These are phyloP conservation scores for Pampusana beccarii DNA, from an alignment of 2,113 vertebrate species.

Conservation along the genomic window DNA sequence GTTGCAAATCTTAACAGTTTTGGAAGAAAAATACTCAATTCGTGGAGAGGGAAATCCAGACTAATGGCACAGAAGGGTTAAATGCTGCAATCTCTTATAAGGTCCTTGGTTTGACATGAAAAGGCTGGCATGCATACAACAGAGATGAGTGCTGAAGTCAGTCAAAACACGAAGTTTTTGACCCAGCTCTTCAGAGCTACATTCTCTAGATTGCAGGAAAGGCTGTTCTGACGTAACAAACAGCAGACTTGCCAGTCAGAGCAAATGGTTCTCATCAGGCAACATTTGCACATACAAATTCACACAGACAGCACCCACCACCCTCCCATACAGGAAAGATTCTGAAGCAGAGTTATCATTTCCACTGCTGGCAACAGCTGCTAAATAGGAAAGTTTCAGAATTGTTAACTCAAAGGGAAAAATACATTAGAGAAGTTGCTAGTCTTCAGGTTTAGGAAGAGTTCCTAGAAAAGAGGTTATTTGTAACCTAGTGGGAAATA, in stretches of 20 bases:
- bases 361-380: background rate
- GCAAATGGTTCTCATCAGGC: background rate
- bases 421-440: background rate
- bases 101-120: background rate
- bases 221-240: background rate
- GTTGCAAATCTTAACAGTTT: background rate
- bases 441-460: constrained; percentile 13
- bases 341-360: background rate
- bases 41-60: constrained; percentile 2
- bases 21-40: background rate
- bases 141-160: background rate
- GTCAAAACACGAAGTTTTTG: background rate
- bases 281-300: background rate
- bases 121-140: background rate
- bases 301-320: background rate
- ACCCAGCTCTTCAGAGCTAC: background rate
- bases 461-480: background rate
- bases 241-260: background rate
- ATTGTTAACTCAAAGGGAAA: constrained; percentile 24
- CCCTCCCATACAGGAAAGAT: background rate
- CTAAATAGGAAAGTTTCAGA: background rate
- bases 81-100: background rate
- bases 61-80: background rate
- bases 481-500: background rate
- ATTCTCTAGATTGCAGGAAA: background rate